A percentile compares a stretch with the other conserved stretches of the same genome.
Conservation (phyloP, 2,113 vertebrate genomes). For the Carassius auratus region DNA sequence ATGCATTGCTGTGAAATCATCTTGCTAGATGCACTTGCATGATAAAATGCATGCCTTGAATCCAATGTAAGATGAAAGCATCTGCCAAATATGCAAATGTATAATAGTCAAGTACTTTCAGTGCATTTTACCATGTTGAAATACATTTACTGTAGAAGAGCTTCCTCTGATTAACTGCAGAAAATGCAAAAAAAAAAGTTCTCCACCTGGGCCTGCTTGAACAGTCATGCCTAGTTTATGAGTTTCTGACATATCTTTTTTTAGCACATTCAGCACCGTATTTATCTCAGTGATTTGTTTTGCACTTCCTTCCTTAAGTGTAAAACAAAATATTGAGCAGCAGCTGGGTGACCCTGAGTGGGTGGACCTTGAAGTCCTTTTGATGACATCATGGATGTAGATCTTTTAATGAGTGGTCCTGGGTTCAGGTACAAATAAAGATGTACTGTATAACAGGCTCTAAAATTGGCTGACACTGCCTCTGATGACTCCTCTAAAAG, state of each 20-base stretch:
- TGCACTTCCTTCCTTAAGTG: background rate
- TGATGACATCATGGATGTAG: slow-evolving; percentile 22
- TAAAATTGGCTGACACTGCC: background rate
- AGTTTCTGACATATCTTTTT: background rate
- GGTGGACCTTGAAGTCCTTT: background rate
- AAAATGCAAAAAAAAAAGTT: background rate
- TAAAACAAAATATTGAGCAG: slow-evolving; percentile 5
- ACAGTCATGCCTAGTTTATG: background rate
- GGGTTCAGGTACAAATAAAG: slow-evolving; percentile 12
- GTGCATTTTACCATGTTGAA: background rate
- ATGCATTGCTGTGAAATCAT: background rate
- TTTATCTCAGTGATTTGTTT: slow-evolving; percentile 12
- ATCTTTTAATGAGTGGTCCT: slow-evolving; percentile 37
- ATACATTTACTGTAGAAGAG: background rate
- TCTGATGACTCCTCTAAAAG: background rate
- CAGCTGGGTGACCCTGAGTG: background rate
- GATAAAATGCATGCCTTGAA: background rate
- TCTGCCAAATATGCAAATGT: background rate
- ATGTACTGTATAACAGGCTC: background rate
- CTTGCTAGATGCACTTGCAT: background rate
- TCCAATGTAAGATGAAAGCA: background rate
- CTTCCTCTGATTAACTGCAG: background rate
- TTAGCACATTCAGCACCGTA: background rate
- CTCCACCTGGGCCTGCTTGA: background rate
- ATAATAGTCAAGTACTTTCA: background rate